Percentiles rank a stretch among this genome's conserved stretches.
Evolutionary conservation across 2,797 vertebrate genomes (phyloP).

Genomic region (Acanthurus lineatus): DNA sequence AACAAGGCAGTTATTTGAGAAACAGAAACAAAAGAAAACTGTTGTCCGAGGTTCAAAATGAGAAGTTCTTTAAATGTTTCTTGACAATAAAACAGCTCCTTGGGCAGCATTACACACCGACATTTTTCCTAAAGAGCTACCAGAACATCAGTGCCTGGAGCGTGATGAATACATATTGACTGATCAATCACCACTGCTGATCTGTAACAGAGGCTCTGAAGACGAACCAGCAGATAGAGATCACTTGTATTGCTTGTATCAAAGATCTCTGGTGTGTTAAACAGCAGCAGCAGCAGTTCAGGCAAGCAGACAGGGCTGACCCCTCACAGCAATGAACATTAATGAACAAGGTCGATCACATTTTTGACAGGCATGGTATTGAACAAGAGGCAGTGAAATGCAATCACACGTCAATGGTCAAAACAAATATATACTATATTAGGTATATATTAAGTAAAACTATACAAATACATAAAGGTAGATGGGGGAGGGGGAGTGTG

Average conservation of each 20-base stretch:
- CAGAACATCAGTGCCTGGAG: conserved; percentile 7
- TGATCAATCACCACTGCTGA: conserved; percentile 20
- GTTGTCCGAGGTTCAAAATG: conserved; percentile 28
- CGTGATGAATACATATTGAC: conserved; percentile 13
- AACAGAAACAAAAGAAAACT: conserved; percentile 20
- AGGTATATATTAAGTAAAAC: conserved; percentile 48
- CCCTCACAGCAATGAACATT: conserved; percentile 40
- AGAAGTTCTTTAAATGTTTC: conserved; percentile 45
- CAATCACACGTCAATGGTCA: conserved; percentile 61
- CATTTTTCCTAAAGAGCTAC: conserved; percentile 7
- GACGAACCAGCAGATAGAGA: conserved; percentile 15
- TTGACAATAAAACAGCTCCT: conserved; percentile 34
- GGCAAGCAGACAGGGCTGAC: conserved; percentile 26
- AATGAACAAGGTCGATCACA: conserved; percentile 62
- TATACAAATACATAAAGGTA: conserved; percentile 46
- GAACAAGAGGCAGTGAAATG: conserved; percentile 69
- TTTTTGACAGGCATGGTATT: conserved; percentile 59
- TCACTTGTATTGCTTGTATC: conserved; percentile 54
- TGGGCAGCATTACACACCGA: conserved; percentile 24
- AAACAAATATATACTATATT: conserved; percentile 47
- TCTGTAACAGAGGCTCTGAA: conserved; percentile 42
- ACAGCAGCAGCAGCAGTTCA: conserved; percentile 58
- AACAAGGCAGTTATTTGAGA: background rate
- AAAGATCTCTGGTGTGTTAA: conserved; percentile 34
- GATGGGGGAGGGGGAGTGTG: conserved; percentile 29